Evolutionary conservation across 2,113 vertebrate species (phyloP).

Genomic region (Datnioides undecimradiatus): DNA sequence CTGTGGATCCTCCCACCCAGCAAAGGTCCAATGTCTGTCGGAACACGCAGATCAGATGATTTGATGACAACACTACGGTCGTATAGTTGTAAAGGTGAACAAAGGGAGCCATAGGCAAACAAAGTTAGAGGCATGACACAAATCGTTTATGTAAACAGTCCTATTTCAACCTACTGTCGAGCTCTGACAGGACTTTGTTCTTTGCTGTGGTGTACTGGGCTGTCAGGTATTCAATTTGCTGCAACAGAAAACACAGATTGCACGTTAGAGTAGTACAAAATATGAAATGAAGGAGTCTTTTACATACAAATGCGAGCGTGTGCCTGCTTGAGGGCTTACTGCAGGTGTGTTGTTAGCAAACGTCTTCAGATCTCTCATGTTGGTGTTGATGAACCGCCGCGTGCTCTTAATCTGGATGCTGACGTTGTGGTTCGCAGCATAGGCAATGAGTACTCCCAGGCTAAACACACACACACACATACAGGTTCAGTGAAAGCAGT

Average conservation of each 20-base stretch:
- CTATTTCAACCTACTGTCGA: slow-evolving; percentile 89
- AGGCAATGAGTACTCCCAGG: slow-evolving; percentile 88
- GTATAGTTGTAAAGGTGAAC: background rate
- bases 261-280: slow-evolving; percentile 1
- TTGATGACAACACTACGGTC: background rate
- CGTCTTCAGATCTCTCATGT: slow-evolving; percentile 91
- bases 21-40: slow-evolving; percentile 88
- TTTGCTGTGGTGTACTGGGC: slow-evolving; percentile 91
- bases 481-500: background rate
- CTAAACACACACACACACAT: slow-evolving; percentile 75
- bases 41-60: slow-evolving; percentile 4
- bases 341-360: slow-evolving; percentile 88
- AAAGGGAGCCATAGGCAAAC: background rate
- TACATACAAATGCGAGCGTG: background rate
- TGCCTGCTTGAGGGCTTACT: slow-evolving; percentile 78
- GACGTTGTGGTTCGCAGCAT: slow-evolving; percentile 91
- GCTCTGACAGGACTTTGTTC: slow-evolving; percentile 90
- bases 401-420: slow-evolving; percentile 86
- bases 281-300: background rate
- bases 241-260: slow-evolving; percentile 52
- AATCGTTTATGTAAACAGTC: slow-evolving; percentile 3
- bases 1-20: slow-evolving; percentile 88
- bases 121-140: slow-evolving; percentile 4
- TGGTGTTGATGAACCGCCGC: slow-evolving; percentile 88
- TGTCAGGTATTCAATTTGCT: slow-evolving; percentile 94